phyloP scores from a whole-genome alignment of 2,888 invertebrate genomes.

The Torymus texanus region DNA sequence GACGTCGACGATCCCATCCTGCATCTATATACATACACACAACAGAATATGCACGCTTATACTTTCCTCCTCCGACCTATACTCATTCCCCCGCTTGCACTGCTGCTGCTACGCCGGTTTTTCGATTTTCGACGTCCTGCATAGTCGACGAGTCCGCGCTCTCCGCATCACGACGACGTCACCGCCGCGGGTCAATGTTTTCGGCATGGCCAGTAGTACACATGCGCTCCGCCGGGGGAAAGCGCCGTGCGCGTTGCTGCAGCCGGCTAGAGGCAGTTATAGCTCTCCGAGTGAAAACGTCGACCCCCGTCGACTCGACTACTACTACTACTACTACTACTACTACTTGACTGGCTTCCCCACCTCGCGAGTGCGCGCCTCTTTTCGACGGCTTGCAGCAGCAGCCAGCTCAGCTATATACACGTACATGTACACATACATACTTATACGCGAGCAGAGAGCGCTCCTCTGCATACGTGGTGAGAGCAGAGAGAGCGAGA shows the following conservation, averaged over 20 bases:
- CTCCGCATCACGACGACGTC: not conserved
- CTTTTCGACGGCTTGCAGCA: constrained; percentile 1
- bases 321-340: constrained; percentile 14
- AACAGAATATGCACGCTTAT: too few species aligned
- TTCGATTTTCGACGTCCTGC: too few species aligned
- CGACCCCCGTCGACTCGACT: constrained; percentile 34
- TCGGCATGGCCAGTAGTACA: constrained; percentile 63
- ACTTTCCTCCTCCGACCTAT: too few species aligned
- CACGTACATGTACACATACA: too few species aligned
- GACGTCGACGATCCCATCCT: constrained; percentile 1
- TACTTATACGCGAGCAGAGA: too few species aligned
- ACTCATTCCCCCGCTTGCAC: too few species aligned
- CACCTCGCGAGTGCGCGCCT: not conserved
- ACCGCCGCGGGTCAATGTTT: constrained; percentile 58
- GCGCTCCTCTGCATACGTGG: too few species aligned
- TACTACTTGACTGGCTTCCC: constrained; percentile 39
- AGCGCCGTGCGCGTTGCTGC: constrained; percentile 61
- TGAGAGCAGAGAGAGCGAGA: too few species aligned
- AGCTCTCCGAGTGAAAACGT: constrained; percentile 54
- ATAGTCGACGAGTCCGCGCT: not conserved
- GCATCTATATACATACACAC: not conserved
- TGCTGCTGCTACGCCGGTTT: too few species aligned
- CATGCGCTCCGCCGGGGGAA: constrained; percentile 63
- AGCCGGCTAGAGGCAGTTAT: constrained; percentile 35
- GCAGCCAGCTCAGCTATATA: too few species aligned